These are phyloP conservation scores for Agelas oroides DNA, from an alignment of 37 sponge, comb jelly and placozoan species.

Conservation along the genomic window DNA sequence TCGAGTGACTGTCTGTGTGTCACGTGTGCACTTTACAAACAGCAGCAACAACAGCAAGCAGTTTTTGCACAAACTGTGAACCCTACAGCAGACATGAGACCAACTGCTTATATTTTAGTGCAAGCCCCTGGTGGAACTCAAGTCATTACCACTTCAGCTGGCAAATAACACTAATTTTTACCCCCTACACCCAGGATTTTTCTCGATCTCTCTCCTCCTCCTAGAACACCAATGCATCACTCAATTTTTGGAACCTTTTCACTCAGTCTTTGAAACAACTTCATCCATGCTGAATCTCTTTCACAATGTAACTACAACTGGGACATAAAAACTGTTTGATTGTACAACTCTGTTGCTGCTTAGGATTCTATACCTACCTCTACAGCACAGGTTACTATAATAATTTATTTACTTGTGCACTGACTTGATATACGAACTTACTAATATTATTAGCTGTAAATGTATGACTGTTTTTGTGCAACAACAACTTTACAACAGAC, in stretches of 20 bases:
- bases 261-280: too few species aligned
- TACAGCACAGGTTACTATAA: too few species aligned
- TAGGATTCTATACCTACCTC: too few species aligned
- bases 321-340: too few species aligned
- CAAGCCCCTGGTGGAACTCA: slow-evolving; percentile 28
- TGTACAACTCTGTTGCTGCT: too few species aligned
- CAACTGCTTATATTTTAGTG: slow-evolving; percentile 22
- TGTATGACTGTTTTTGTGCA: too few species aligned
- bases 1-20: slow-evolving; percentile 33
- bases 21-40: slow-evolving; percentile 4
- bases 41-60: slow-evolving; percentile 36
- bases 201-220: background rate
- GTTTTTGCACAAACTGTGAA: background rate
- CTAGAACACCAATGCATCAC: background rate
- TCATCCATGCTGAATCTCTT: too few species aligned
- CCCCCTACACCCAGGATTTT: background rate
- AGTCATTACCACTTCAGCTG: background rate
- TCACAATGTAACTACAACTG: too few species aligned
- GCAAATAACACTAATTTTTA: background rate
- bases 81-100: background rate
- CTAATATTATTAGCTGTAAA: too few species aligned
- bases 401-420: too few species aligned
- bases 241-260: background rate
- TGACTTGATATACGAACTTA: too few species aligned
- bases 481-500: too few species aligned